Evolutionary conservation across 2,797 vertebrate genomes (phyloP), one percentile per base, ranked within the genome.

Genomic region (Merluccius polli): DNA sequence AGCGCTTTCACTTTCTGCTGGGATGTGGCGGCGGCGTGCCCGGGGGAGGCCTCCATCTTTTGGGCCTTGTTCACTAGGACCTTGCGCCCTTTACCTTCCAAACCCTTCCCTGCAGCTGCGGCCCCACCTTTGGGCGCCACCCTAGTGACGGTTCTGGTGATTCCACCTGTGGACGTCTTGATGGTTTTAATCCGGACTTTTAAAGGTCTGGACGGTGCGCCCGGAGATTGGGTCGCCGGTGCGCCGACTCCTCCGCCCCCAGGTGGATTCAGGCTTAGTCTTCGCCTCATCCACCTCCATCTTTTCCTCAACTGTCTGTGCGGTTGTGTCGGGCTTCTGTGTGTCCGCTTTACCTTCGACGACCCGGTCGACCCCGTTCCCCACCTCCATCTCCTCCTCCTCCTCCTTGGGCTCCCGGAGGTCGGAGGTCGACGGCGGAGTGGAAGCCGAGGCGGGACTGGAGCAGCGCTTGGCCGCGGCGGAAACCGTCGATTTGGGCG

Each of bases 161-260:
- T 97, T 84, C 94, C 96, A 18, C 98, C 98, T 0, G 95, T 96
- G 31, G 97, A 96, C 0, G 97, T 98, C 84, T 99, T 99, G 77
- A 99, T 95, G 48, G 97, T 99, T 88, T 99, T 99, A 83, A 99
- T 99, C 65, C 98, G 83, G 29, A 99, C 97, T 70, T 98, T 99
- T 59, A 99, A 94, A 15, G 97, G 98, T 69, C 97, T 90, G 0
- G 97, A 95, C 2, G 96, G 94, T 69, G 85, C 89, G 1, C 95
- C 95, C 18, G 84, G 86, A n/a, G 93, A 91, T 1, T 91, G 92
- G 1, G 94, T 91, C 0, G 94, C 93, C 29, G 84, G 35, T 69
- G 29, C 1, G 4, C 73, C 21, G 0, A n/a, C 72, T 2, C 75
- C 72, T 29, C 87, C 84, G 73, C 73, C 84, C 0, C 86, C 89